A percentile compares a stretch with the other conserved stretches of the same genome.
Evolutionary conservation across 64 coral and sea anemone genomes (phyloP).

Genomic region (Dendronephthya gigantea): DNA sequence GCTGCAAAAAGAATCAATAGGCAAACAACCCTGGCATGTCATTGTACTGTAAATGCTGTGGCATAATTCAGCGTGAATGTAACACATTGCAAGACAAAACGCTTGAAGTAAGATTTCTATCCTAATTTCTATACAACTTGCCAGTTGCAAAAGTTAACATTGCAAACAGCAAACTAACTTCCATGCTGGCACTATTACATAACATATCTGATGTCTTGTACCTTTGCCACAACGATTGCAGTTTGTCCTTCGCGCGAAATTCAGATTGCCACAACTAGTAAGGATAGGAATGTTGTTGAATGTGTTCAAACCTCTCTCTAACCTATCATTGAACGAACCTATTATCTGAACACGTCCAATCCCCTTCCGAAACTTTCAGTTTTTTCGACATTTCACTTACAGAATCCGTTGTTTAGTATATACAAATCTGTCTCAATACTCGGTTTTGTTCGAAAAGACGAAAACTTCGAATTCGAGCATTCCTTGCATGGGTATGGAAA

Average conservation of each 20-base stretch:
- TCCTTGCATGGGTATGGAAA: slow-evolving; percentile 9
- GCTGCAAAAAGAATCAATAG: too few species aligned
- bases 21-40: too few species aligned
- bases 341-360: slow-evolving; percentile 84
- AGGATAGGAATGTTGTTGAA: background rate
- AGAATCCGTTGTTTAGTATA: too few species aligned
- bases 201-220: too few species aligned
- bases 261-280: slow-evolving; percentile 88
- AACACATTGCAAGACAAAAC: too few species aligned
- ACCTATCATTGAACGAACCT: slow-evolving; percentile 32
- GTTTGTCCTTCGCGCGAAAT: slow-evolving; percentile 78
- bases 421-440: background rate
- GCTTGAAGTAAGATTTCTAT: too few species aligned
- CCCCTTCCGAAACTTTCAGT: slow-evolving; percentile 67
- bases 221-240: slow-evolving; percentile 91
- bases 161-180: background rate
- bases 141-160: background rate
- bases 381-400: slow-evolving; percentile 30
- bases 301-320: background rate
- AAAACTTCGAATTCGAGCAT: background rate
- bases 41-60: too few species aligned
- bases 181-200: background rate
- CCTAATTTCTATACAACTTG: too few species aligned
- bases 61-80: too few species aligned
- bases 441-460: too few species aligned